phyloP scores from a whole-genome alignment of 37 sponge, comb jelly and placozoan species.

The Cliona cf. orientalis region DNA sequence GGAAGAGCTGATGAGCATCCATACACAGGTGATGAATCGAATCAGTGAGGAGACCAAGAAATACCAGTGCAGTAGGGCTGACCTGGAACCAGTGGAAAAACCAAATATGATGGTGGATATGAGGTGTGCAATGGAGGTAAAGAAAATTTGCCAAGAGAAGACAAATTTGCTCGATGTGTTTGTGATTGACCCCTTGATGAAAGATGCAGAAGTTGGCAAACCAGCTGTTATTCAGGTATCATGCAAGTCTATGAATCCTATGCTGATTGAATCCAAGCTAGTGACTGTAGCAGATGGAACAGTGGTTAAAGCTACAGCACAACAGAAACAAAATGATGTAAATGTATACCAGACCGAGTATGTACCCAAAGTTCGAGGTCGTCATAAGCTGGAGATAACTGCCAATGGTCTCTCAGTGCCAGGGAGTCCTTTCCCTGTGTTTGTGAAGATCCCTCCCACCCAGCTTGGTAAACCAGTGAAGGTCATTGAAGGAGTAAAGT shows the following conservation, averaged over 20 bases:
- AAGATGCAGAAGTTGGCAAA: neutral
- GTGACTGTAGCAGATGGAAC: neutral
- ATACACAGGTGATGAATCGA: neutral
- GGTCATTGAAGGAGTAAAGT: neutral
- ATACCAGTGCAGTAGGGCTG: neutral
- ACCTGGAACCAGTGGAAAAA: neutral
- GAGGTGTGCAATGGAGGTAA: constrained; percentile 4
- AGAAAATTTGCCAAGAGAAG: constrained; percentile 3
- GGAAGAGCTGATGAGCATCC: constrained; percentile 20
- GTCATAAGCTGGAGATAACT: constrained; percentile 12
- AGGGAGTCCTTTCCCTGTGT: constrained; percentile 33
- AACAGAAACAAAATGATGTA: neutral
- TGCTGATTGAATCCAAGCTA: constrained; percentile 1
- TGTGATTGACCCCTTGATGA: neutral
- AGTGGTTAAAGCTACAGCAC: neutral
- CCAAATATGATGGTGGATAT: neutral
- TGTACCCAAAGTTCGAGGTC: constrained; percentile 14
- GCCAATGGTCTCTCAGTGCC: constrained; percentile 11
- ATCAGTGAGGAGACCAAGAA: neutral
- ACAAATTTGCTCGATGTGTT: neutral
- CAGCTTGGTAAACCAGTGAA: constrained; percentile 29
- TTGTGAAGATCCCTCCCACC: constrained; percentile 28
- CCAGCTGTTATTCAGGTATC: neutral
- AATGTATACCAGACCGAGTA: neutral
- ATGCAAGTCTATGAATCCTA: neutral